phyloP scores from a whole-genome alignment of 2,888 invertebrate genomes.

The Heliconius hortense region DNA sequence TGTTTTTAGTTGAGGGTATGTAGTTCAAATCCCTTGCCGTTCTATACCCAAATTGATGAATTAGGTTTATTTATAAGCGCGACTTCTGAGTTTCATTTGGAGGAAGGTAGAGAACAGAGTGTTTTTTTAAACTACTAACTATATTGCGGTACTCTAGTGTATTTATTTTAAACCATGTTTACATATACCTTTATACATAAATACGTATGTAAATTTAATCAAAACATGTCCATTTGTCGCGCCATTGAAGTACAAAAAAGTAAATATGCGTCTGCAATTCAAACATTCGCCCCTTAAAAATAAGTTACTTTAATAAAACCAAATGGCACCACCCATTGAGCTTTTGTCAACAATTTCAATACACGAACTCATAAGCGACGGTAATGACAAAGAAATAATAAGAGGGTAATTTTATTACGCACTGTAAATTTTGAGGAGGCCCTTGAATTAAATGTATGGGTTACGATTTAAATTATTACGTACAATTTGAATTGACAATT shows the following conservation, averaged over 20 bases:
- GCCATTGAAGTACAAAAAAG: constrained; percentile 14
- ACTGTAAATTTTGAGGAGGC: constrained; percentile 44
- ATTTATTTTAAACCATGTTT: no score
- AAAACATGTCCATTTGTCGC: constrained; percentile 4
- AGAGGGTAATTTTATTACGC: constrained; percentile 45
- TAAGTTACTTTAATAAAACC: constrained; percentile 42
- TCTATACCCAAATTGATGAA: no score
- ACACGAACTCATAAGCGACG: constrained; percentile 41
- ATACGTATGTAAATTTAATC: not conserved
- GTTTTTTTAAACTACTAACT: no score
- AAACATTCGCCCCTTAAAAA: constrained; percentile 31
- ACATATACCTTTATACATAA: no score
- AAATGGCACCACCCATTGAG: constrained; percentile 44
- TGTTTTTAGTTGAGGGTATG: no score
- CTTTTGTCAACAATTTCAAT: constrained; percentile 46
- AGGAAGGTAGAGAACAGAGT: no score
- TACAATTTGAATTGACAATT: constrained; percentile 11
- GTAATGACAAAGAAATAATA: constrained; percentile 42
- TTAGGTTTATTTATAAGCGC: no score
- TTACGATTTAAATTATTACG: constrained; percentile 16
- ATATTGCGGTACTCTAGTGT: no score
- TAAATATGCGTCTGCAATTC: constrained; percentile 16
- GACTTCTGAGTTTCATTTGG: rapidly evolving
- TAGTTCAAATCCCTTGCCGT: no score
- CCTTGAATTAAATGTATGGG: constrained; percentile 33